Percentiles rank a stretch among this genome's conserved stretches.
phyloP scores from a whole-genome alignment of 2,113 vertebrate species.

The Ceyx melanurus region DNA sequence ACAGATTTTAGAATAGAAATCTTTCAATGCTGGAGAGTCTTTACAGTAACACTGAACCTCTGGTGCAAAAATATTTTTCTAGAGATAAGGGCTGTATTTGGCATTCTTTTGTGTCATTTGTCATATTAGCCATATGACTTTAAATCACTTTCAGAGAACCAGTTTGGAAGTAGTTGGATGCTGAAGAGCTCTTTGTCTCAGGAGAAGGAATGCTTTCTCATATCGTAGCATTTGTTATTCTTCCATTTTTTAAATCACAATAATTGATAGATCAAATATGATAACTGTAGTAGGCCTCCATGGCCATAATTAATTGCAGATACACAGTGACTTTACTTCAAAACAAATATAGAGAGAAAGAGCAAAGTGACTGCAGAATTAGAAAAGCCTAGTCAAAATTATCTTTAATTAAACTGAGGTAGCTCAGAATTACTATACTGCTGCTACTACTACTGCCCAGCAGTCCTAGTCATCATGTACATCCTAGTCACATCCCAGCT shows the following conservation, averaged over 20 bases:
- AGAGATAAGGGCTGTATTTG: neutral
- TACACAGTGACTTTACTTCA: neutral
- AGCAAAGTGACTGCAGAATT: neutral
- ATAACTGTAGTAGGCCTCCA: neutral
- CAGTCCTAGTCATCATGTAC: neutral
- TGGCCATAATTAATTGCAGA: neutral
- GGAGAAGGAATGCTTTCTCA: neutral
- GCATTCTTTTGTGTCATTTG: constrained; percentile 4
- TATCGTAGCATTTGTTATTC: neutral
- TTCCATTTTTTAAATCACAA: constrained; percentile 14
- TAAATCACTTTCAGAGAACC: constrained; percentile 9
- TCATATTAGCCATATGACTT: neutral
- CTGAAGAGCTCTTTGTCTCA: neutral
- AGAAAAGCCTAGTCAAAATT: neutral
- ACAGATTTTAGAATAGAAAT: neutral
- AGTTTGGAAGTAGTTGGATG: neutral
- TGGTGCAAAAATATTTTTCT: neutral
- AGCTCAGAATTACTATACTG: neutral
- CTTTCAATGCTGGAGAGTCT: neutral
- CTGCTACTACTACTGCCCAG: neutral
- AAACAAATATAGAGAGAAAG: neutral
- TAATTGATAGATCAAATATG: constrained; percentile 24
- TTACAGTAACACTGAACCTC: neutral
- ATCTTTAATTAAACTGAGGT: neutral
- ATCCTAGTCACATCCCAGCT: neutral